Evolutionary conservation across 2,113 vertebrate genomes (phyloP).

Genomic region (Riparia riparia): DNA sequence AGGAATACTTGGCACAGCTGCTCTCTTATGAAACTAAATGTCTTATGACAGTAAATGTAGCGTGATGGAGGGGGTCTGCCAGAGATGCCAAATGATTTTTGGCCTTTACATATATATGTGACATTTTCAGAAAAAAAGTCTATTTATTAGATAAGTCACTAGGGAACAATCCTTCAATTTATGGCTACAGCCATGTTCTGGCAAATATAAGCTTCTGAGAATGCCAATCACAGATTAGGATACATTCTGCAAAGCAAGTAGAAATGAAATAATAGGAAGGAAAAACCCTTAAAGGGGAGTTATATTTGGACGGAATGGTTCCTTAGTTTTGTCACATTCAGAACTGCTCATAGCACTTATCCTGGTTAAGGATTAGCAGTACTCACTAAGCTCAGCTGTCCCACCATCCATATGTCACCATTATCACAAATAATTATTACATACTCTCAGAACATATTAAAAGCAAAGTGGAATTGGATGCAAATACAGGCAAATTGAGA

Average conservation of each 20-base stretch:
- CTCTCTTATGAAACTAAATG: slow-evolving; percentile 19
- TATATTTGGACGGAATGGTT: neutral
- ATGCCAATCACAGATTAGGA: neutral
- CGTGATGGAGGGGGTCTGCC: slow-evolving; percentile 40
- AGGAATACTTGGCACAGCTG: neutral
- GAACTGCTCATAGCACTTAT: neutral
- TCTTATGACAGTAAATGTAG: slow-evolving; percentile 14
- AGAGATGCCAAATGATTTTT: slow-evolving; percentile 22
- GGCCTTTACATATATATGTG: slow-evolving; percentile 47
- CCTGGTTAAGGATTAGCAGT: neutral
- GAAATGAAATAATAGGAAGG: neutral
- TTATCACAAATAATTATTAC: neutral
- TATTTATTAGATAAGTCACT: slow-evolving; percentile 39
- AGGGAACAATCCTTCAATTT: slow-evolving; percentile 28
- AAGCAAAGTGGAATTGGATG: neutral
- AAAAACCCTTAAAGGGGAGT: neutral
- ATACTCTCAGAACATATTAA: neutral
- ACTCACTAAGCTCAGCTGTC: neutral
- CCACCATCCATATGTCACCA: neutral
- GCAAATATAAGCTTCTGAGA: neutral
- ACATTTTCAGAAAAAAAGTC: slow-evolving; percentile 51
- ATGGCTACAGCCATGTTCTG: neutral
- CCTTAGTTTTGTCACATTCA: neutral
- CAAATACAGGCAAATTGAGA: neutral
- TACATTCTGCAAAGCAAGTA: neutral